Conservation (phyloP, 1,140 invertebrate species). For the Pseudomyrmex dendroicus region DNA sequence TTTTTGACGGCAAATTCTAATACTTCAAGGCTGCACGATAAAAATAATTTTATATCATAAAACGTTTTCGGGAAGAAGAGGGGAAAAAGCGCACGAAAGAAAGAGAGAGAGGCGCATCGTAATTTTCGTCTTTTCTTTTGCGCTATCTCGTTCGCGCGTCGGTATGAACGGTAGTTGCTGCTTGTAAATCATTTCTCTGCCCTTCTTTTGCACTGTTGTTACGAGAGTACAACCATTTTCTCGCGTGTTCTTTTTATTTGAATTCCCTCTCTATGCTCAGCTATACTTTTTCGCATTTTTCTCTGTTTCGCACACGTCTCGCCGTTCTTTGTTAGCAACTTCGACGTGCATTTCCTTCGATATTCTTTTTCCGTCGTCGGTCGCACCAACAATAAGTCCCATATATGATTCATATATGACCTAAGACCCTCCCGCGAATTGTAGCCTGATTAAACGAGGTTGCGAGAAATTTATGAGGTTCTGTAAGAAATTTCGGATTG, state of each 20-base stretch:
- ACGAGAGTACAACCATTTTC: constrained; percentile 49
- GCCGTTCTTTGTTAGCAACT: constrained; percentile 38
- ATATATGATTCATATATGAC: constrained; percentile 39
- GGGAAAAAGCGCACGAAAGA: no score
- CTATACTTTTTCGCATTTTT: constrained; percentile 45
- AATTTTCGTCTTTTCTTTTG: constrained; percentile 28
- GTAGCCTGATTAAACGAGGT: constrained; percentile 24
- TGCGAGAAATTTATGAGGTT: constrained; percentile 7
- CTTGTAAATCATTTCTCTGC: constrained; percentile 47
- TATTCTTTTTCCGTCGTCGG: constrained; percentile 18
- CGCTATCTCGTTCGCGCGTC: background rate
- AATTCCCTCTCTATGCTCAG: constrained; percentile 8
- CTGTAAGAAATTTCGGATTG: constrained; percentile 8
- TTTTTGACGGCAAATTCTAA: background rate
- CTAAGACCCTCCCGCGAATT: background rate
- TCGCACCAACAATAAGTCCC: constrained; percentile 22
- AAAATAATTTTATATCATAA: constrained; percentile 1
- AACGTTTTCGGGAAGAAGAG: background rate
- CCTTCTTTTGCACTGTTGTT: constrained; percentile 43
- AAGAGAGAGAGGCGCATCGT: background rate
- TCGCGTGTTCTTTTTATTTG: constrained; percentile 45
- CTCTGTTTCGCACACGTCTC: background rate
- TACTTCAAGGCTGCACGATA: background rate
- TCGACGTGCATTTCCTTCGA: constrained; percentile 37
- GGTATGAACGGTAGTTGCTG: constrained; percentile 25